Evolutionary conservation across 2,888 invertebrate genomes (phyloP).

Genomic region (Xanthorhoe spadicearia): DNA sequence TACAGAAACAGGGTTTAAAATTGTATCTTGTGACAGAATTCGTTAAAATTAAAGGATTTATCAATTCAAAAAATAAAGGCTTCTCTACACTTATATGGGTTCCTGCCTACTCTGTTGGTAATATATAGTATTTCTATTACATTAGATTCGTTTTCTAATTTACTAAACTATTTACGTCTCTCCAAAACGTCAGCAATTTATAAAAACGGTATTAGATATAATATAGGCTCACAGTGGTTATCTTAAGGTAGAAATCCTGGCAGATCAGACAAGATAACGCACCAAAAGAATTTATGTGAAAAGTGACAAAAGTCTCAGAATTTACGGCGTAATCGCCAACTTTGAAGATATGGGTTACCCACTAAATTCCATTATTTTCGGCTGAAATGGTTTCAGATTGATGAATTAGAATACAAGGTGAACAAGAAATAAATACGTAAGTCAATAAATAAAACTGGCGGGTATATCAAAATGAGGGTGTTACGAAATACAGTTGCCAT

Average conservation of each 20-base stretch:
- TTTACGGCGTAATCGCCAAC: slow-evolving; percentile 37
- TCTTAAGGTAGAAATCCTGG: slow-evolving; percentile 28
- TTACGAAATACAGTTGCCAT: no score
- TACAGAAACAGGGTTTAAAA: background rate
- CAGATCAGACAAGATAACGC: slow-evolving; percentile 40
- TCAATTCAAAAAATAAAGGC: no score
- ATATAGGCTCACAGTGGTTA: no score
- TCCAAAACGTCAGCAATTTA: no score
- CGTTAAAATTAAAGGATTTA: no score
- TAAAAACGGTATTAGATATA: no score
- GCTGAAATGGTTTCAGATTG: slow-evolving; percentile 16
- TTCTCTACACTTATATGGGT: no score
- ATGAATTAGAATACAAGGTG: slow-evolving; percentile 17
- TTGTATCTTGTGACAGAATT: background rate
- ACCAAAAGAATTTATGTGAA: slow-evolving; percentile 43
- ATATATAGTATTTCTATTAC: no score
- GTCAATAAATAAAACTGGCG: background rate
- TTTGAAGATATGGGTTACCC: slow-evolving; percentile 22
- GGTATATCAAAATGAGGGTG: background rate
- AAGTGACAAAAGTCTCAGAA: slow-evolving; percentile 38
- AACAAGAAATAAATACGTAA: background rate
- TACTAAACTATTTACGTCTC: no score
- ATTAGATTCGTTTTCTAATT: no score
- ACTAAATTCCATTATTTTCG: slow-evolving; percentile 29
- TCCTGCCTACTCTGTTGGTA: no score